Base-by-base conservation (phyloP, 2,888 invertebrate genomes). In the Oxytorus armatus region DNA sequence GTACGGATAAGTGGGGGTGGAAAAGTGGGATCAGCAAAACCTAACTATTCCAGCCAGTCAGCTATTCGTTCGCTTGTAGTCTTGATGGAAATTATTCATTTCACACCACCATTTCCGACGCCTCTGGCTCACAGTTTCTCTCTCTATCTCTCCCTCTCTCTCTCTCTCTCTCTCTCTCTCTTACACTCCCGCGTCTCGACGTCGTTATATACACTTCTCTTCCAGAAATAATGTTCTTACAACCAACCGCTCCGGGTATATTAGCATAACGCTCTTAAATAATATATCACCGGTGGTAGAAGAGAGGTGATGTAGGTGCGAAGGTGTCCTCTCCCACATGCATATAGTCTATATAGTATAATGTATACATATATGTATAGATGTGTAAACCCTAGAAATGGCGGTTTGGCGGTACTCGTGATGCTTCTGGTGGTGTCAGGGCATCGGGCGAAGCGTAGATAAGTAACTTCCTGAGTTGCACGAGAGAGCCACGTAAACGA, bases 181-280 rank as follows among this genome's bases (percentile, higher is more conserved):
- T 76, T 44, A 49, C 49, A 73, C 72, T 55, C 75, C 16, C 18
- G 23, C 42, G 33, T 51, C 29, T 23, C 16, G 55, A 65, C 79
- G 74, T 63, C 73, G 63, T 81, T 81, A 47, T 47, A 57, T 57
- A 74, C 65, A 16, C 74, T 70, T 74, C 80, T 75, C 75, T 55
- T 77, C 57, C 72, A 81, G 79, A 84, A 82, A 83, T 84, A 86
- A 84, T 84, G 85, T 84, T 83, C 82, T 82, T 53, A 73, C 80
- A 70, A 69, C 42, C 53, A 80, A 69, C 73, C 68, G 80, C 68
- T 77, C 44, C 70, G 69, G 66, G 73, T 75, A 69, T 86, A 87
- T 87, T 87, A 87, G 87, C 87, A 87, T 88, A 89, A 86, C 83
- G 85, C 84, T 87, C 86, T 86, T 86, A 88, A 89, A 88, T 89